Evolutionary conservation across 2,113 vertebrate species (phyloP).

Genomic region (Mola mola): DNA sequence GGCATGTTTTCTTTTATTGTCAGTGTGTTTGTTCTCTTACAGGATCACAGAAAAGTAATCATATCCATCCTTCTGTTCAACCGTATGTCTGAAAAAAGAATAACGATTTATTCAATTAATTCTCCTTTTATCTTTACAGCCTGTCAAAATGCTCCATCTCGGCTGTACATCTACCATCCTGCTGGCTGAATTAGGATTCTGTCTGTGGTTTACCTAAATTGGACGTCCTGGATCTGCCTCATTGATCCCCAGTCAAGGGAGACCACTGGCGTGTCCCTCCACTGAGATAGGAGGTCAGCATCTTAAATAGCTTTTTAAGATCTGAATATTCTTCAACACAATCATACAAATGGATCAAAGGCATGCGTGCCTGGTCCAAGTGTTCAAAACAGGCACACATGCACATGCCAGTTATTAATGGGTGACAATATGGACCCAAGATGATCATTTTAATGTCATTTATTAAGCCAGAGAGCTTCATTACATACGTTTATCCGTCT

Average conservation of each 20-base stretch:
- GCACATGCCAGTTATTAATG: background rate
- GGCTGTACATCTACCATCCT: background rate
- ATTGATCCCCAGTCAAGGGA: constrained; percentile 63
- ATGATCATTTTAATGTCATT: constrained; percentile 2
- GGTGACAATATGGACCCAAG: too few relatives aligned
- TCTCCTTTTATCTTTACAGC: constrained; percentile 7
- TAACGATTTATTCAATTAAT: constrained; percentile 26
- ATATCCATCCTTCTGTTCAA: constrained; percentile 6
- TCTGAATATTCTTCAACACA: constrained; percentile 5
- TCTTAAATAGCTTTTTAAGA: constrained; percentile 23
- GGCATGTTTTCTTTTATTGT: background rate
- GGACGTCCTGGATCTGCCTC: constrained; percentile 49
- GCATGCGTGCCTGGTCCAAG: background rate
- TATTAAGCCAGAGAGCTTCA: background rate
- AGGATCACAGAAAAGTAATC: constrained; percentile 25
- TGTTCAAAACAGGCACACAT: background rate
- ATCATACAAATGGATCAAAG: background rate
- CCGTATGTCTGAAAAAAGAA: background rate
- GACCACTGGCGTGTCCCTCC: constrained; percentile 51
- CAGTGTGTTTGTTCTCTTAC: background rate
- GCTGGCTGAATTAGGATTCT: constrained; percentile 50
- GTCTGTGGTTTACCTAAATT: constrained; percentile 40
- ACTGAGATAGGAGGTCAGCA: constrained; percentile 42
- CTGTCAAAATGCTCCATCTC: constrained; percentile 10
- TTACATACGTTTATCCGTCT: background rate